Conservation (phyloP, 2,888 invertebrate species). For the Cantharis rufa region DNA sequence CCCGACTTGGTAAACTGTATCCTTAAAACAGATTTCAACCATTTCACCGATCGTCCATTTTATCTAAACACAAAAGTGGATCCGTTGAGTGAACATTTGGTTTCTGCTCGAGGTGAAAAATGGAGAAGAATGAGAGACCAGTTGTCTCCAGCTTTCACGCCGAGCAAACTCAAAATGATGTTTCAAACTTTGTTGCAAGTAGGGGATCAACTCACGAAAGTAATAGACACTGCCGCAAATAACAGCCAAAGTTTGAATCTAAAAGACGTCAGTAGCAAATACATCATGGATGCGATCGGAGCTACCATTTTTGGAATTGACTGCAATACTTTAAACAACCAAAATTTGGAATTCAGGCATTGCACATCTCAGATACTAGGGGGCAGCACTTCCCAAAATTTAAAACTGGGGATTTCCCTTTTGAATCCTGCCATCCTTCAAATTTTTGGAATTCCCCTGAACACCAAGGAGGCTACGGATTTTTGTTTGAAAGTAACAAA, state of each 20-base stretch:
- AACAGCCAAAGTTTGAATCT: slow-evolving; percentile 29
- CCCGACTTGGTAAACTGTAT: slow-evolving; percentile 53
- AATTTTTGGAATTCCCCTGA: not conserved
- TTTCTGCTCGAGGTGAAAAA: slow-evolving; percentile 53
- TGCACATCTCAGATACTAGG: slow-evolving; percentile 42
- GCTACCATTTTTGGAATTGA: slow-evolving; percentile 51
- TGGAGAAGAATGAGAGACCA: slow-evolving; percentile 59
- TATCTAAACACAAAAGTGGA: slow-evolving; percentile 51
- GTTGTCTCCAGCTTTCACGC: slow-evolving; percentile 58
- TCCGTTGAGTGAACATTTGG: slow-evolving; percentile 48
- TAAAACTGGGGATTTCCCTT: not conserved
- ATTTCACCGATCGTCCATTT: slow-evolving; percentile 55
- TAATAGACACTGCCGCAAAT: slow-evolving; percentile 29
- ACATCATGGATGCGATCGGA: slow-evolving; percentile 52
- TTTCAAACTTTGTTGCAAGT: slow-evolving; percentile 52
- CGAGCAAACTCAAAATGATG: slow-evolving; percentile 59
- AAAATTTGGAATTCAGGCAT: slow-evolving; percentile 43
- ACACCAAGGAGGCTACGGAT: not conserved
- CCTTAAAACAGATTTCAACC: slow-evolving; percentile 53
- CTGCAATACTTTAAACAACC: slow-evolving; percentile 54
- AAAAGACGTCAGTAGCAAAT: slow-evolving; percentile 41
- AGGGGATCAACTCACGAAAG: slow-evolving; percentile 38
- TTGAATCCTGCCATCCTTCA: not conserved
- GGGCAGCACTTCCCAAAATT: slow-evolving; percentile 9
- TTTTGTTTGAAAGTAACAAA: slow-evolving; percentile 5